Evolutionary conservation across 2,113 vertebrate species (phyloP).

Genomic region (Diphyllodes magnificus): DNA sequence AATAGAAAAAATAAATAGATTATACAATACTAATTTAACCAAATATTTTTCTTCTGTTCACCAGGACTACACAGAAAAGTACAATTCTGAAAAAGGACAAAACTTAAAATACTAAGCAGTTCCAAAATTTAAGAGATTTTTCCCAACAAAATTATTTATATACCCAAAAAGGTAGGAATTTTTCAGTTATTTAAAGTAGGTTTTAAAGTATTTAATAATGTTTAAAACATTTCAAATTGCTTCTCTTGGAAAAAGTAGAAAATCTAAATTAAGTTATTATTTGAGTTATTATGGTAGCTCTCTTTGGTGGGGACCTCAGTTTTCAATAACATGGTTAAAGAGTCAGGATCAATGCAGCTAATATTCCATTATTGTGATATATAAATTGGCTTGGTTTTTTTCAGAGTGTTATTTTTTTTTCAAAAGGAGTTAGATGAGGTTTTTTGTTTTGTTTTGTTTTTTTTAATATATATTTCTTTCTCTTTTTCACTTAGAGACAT

Average conservation of each 20-base stretch:
- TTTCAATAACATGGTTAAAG: neutral
- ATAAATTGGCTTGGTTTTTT: neutral
- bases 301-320: neutral
- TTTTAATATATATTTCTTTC: neutral
- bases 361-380: neutral
- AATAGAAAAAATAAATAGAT: neutral
- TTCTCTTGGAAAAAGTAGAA: neutral
- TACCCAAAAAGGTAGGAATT: neutral
- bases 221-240: neutral
- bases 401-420: neutral
- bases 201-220: neutral
- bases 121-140: neutral
- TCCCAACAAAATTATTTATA: neutral
- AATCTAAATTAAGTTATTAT: neutral
- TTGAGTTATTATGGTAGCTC: neutral
- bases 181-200: neutral
- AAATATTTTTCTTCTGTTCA: neutral
- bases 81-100: neutral
- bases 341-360: neutral
- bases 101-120: neutral
- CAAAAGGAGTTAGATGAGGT: neutral
- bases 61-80: rapidly evolving
- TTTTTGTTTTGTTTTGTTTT: neutral
- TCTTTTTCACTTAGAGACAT: neutral
- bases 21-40: rapidly evolving